Base-by-base conservation (phyloP, 2,113 vertebrate genomes). In the Alethe diademata region DNA sequence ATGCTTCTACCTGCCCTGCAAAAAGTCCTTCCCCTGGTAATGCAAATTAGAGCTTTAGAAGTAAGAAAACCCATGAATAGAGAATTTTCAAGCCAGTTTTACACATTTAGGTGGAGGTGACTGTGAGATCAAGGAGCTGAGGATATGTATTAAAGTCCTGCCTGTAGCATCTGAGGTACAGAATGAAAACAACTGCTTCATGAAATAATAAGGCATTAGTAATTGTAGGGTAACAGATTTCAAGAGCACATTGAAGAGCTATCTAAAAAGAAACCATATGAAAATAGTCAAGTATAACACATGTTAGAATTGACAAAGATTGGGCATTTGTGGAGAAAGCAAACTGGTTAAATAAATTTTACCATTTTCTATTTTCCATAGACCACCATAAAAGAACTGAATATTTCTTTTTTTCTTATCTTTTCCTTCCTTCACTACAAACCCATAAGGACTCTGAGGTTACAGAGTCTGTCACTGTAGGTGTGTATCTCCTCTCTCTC, bases 161-260 rank as follows among this genome's bases (percentile, higher is more conserved):
- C 57, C 28, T 62, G 22, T 91, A 81, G 40, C 2, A 2, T 87
- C 38, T 81, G 23, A 91, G 70, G 40, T 71, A 40, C n/a, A 70
- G 91, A 90, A 86, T 88, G 71, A 56, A 62, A 96, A 81, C 35
- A 91, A 36, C 25, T 92, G 25, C 35, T 89, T 92, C 33, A 79
- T 73, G 54, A 97, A 96, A 94, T 95, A 92, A 88, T 84, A 71
- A 94, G 11, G 19, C 15, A 72, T 88, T 92, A 91, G 23, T 82
- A 95, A 90, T 47, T 91, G 58, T 42, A 87, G 66, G 33, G 66
- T 78, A 96, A 84, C 42, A 94, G 42, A 86, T 84, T 95, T 28
- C 12, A 94, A 96, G 65, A 72, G 5, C 6, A 20, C 89, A 57
- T 86, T 91, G 93, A 92, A 57, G 23, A 73, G 13, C 4, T 85